A percentile compares a stretch with the other conserved stretches of the same genome.
These are phyloP conservation scores for Camponotus vicinus DNA, from an alignment of 1,140 invertebrate genomes.

Conservation along the genomic window DNA sequence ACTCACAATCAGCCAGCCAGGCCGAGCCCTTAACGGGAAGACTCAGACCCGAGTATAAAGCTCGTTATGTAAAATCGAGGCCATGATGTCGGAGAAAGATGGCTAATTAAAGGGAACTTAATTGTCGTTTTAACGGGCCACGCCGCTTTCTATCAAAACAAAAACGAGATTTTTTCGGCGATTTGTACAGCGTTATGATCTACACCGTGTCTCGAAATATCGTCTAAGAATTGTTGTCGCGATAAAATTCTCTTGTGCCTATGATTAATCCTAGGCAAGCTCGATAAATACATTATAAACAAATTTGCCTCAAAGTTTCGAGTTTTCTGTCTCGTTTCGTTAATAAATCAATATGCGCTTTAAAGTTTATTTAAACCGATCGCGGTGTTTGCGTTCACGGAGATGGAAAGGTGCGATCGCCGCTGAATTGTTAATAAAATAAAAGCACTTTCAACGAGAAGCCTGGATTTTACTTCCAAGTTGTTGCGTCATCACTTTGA, in stretches of 20 bases:
- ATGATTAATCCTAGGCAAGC: constrained; percentile 9
- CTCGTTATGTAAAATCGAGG: constrained; percentile 64
- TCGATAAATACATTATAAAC: constrained; percentile 14
- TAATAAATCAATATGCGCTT: constrained; percentile 43
- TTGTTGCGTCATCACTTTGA: constrained; percentile 4
- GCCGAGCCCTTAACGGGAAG: constrained; percentile 30
- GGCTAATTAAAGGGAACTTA: constrained; percentile 67
- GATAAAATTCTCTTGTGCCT: not conserved
- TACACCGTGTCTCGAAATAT: not conserved
- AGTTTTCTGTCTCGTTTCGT: constrained; percentile 14
- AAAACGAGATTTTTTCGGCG: too few species aligned
- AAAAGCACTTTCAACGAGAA: constrained; percentile 2
- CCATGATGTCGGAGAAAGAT: constrained; percentile 14
- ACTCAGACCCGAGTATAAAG: not conserved
- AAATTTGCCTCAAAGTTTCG: constrained; percentile 7
- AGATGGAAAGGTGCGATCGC: constrained; percentile 17
- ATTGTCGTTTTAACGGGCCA: constrained; percentile 35
- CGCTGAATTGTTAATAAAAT: constrained; percentile 44
- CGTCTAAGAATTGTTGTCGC: not conserved
- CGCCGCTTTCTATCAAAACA: not conserved
- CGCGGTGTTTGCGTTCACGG: constrained; percentile 27
- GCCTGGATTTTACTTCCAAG: constrained; percentile 6
- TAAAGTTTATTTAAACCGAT: constrained; percentile 21
- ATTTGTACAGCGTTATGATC: not conserved
- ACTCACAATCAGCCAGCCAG: not conserved